Evolutionary conservation across 2,113 vertebrate genomes (phyloP), one percentile per base, ranked within the genome.

Genomic region (Cinclus mexicanus): DNA sequence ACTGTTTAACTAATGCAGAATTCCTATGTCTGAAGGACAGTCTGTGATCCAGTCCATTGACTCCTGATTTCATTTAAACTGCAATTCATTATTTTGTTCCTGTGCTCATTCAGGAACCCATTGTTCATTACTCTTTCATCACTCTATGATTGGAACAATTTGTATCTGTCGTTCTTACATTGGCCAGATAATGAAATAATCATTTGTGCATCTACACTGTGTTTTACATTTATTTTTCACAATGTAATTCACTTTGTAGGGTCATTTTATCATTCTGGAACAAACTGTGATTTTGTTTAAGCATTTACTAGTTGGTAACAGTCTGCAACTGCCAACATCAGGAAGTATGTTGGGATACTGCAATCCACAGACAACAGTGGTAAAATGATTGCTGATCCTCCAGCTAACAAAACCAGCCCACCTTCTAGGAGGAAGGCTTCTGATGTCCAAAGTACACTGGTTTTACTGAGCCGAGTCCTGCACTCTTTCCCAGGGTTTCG

Each of bases 61-160:
- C 95, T 98, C 86, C 95, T 92, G 94, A 96, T 97, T 98, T 98
- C 97, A 97, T 97, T 98, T 98, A 97, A 98, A 98, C 85, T 95
- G 95, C 93, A 96, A 97, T 98, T 98, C 96, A 97, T 98, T 98
- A 98, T 98, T 98, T 98, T 98, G 97, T 98, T 98, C 97, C 97
- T 96, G 91, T 92, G 96, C 96, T 97, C 98, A 94, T 94, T 98
- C 92, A 97, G 91, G 97, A 98, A 97, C 96, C 97, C 94, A 95
- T 97, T 98, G 97, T 97, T 98, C 97, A 97, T 98, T 98, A 98
- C 94, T 97, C 97, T 98, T 98, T 98, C 97, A 98, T 98, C 97
- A 96, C 91, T 96, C 83, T 96, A 83, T 97, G 97, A 98, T 97
- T 97, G 97, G 93, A 98, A 96, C 96, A 98, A 98, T 98, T 98